Evolutionary conservation across 2,888 invertebrate genomes (phyloP).

Genomic region (Agrotis segetum): DNA sequence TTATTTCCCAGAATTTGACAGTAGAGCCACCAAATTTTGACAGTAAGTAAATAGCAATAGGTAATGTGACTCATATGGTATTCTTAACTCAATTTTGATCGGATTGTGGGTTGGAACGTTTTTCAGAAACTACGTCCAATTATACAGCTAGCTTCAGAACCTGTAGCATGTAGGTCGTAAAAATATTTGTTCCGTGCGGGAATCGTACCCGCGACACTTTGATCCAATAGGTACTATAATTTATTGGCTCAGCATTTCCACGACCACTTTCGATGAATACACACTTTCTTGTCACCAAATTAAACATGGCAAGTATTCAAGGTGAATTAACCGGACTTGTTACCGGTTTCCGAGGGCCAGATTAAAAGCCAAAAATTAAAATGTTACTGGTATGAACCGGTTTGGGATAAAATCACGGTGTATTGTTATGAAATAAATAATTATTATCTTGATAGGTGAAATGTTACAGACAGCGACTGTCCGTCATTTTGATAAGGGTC

Average conservation of each 20-base stretch:
- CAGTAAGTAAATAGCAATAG: no score
- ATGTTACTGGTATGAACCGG: conserved; percentile 32
- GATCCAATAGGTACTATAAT: not conserved
- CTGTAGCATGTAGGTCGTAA: no score
- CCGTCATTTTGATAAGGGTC: not conserved
- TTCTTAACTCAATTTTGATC: no score
- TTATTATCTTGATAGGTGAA: not conserved
- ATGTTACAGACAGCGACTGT: conserved; percentile 5
- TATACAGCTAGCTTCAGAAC: no score
- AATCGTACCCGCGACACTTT: no score
- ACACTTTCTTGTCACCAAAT: conserved; percentile 12
- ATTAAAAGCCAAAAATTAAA: conserved; percentile 10
- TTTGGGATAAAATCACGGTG: conserved; percentile 15
- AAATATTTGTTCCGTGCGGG: no score
- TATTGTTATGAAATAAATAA: conserved; percentile 12
- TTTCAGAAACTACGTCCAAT: no score
- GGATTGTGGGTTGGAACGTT: no score
- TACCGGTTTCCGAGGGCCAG: conserved; percentile 42
- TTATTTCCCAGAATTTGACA: no score
- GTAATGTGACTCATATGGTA: no score
- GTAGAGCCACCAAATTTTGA: no score
- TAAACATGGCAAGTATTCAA: conserved; percentile 29
- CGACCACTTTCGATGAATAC: conserved; percentile 13
- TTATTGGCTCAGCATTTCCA: not conserved
- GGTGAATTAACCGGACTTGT: conserved; percentile 27